These are phyloP conservation scores for Liparis tanakae DNA, from an alignment of 2,797 vertebrate genomes.

Conservation along the genomic window DNA sequence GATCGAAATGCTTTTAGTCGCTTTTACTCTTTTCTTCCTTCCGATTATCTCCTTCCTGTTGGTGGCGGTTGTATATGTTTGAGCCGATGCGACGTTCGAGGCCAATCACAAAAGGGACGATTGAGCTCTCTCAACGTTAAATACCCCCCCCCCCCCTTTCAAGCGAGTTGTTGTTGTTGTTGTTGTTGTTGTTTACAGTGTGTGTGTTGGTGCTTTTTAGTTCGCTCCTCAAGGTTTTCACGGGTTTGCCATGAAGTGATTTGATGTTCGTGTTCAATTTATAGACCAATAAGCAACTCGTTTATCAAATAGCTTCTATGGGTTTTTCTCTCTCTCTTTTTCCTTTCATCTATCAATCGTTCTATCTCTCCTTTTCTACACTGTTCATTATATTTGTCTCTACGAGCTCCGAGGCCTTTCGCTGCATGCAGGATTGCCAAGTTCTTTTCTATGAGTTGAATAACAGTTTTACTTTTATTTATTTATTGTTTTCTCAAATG, in stretches of 20 bases:
- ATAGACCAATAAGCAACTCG: neutral
- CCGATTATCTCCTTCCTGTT: conserved; percentile 9
- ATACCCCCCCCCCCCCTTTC: neutral
- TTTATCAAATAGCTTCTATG: neutral
- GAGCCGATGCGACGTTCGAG: conserved; percentile 55
- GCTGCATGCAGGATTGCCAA: neutral
- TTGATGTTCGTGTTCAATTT: neutral
- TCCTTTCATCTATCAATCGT: too few species aligned
- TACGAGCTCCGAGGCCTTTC: neutral
- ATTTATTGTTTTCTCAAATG: too few species aligned
- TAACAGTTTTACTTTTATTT: too few species aligned
- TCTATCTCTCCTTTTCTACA: too few species aligned
- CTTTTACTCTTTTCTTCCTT: conserved; percentile 30
- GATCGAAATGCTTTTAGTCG: conserved; percentile 66
- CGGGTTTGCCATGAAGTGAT: neutral
- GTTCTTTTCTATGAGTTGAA: neutral
- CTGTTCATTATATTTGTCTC: too few species aligned
- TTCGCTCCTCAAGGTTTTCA: conserved; percentile 23
- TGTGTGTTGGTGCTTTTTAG: conserved; percentile 29
- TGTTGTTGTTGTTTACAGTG: conserved; percentile 29
- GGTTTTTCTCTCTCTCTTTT: conserved; percentile 13
- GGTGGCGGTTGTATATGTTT: conserved; percentile 23
- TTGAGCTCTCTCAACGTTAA: conserved; percentile 27
- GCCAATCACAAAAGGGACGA: conserved; percentile 27
- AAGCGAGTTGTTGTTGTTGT: conserved; percentile 24